Evolutionary conservation across 2,797 vertebrate species (phyloP), one percentile per base, ranked within the genome.

Genomic region (Sebastes trivittatus): DNA sequence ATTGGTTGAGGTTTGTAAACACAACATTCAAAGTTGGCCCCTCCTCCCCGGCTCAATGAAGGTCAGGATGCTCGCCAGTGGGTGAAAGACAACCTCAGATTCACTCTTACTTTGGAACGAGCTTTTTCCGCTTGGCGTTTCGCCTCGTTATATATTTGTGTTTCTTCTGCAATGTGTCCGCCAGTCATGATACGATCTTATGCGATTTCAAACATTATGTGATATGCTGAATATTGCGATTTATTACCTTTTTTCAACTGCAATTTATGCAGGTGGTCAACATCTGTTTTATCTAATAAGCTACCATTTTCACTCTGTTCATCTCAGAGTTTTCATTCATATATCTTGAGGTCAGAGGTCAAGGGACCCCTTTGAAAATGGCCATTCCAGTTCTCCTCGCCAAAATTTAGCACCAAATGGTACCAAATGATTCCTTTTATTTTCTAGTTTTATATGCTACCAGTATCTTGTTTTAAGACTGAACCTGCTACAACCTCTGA

Each of bases 351-450:
- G 38, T 16, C 38, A 42, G 38, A 16, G 38, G 38, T 42, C 38
- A 42, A 42, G 38, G 38, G 38, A 42, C 38, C 38, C 38, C 38
- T 42, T 42, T 42, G 6, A 0, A 42, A 16, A 42, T 42, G 14
- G 6, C 38, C 0, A 42, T 42, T 0, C 38, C 38, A 42, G 38
- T 42, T 42, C 0, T 42, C 38, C 5, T 42, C 38, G 5, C 13
- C 38, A 42, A 42, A 42, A 42, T 14, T 42, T 42, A 16, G 13
- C 38, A 0, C n/a, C n/a, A n/a, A n/a, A n/a, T 42, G 14, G 38
- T 16, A 42, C 38, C 38, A 42, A 42, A 0, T 0, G 38, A 42
- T 42, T 42, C 38, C 38, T 42, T 42, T 0, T 0, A 0, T 42
- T 42, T 42, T 42, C 38, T 42, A 0, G 1, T 42, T 42, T 42